These are phyloP conservation scores for Trinectes maculatus DNA, from an alignment of 2,113 vertebrate species.

Conservation along the genomic window DNA sequence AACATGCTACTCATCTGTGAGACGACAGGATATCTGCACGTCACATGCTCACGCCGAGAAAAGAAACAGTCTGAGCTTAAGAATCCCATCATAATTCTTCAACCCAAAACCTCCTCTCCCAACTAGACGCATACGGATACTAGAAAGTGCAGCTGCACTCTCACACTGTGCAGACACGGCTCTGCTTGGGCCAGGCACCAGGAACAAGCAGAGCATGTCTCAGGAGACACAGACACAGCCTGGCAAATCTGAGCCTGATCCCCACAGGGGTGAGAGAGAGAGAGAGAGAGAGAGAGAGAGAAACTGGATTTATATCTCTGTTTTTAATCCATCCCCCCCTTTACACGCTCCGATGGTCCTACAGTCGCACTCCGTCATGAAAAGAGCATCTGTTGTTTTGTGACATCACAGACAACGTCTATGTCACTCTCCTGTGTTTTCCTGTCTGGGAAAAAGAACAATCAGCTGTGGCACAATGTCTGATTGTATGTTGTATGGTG, in stretches of 20 bases:
- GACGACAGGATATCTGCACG: not conserved
- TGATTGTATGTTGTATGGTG: too few relatives aligned
- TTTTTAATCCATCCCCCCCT: slow-evolving; percentile 78
- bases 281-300: slow-evolving; percentile 7
- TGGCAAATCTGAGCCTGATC: slow-evolving; percentile 72
- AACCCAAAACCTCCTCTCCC: slow-evolving; percentile 9
- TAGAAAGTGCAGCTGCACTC: slow-evolving; percentile 61
- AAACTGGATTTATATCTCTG: slow-evolving; percentile 77
- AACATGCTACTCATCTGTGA: not conserved
- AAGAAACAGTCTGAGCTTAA: slow-evolving; percentile 5
- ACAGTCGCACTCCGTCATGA: slow-evolving; percentile 53
- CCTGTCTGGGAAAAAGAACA: slow-evolving; percentile 13
- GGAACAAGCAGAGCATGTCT: slow-evolving; percentile 63
- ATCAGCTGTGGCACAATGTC: slow-evolving; percentile 21
- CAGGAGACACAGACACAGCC: slow-evolving; percentile 63
- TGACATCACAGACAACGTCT: slow-evolving; percentile 37
- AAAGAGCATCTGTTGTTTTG: slow-evolving; percentile 25
- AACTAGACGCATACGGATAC: slow-evolving; percentile 21
- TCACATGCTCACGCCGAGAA: not conserved
- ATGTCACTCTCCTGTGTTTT: slow-evolving; percentile 2
- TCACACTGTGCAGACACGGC: slow-evolving; percentile 37
- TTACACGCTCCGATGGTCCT: slow-evolving; percentile 61
- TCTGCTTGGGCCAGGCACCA: slow-evolving; percentile 48
- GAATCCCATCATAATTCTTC: slow-evolving; percentile 3
- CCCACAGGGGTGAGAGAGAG: slow-evolving; percentile 60